Evolutionary conservation across 2,888 invertebrate species (phyloP), one percentile per base, ranked within the genome.

Genomic region (Drosophila greeni): DNA sequence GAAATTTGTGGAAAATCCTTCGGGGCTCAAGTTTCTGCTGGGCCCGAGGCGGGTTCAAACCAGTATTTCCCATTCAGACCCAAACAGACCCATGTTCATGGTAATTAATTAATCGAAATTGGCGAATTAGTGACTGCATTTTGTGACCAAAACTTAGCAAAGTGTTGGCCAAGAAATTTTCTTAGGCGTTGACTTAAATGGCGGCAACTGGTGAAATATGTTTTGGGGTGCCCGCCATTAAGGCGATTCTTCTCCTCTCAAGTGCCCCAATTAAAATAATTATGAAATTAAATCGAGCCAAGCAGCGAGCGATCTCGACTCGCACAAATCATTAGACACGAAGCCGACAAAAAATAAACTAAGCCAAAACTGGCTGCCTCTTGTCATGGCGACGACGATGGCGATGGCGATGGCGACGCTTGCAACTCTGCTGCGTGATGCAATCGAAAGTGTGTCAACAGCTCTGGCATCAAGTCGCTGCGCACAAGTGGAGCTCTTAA

Each of bases 401-500:
- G 52, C 43, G 43, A 39, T 40, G 52, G 53, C 45, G 37, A 57
- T 45, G 60, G 59, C 61, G 60, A 59, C 34, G 45, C 42, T 57
- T 31, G 66, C 66, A 61, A 66, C 66, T 57, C 60, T 39, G 60
- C 43, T 39, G 52, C 34, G 64, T 82, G 81, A 85, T 82, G 81
- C 85, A 82, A 82, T 76, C 82, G 65, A 82, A 85, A 73, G 79
- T 82, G 79, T 82, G 81, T 85, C 81, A 82, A 78, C 81, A 74
- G 74, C 84, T 73, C 74, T 43, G 61, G 72, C 67, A 47, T 49
- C 80, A 70, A 55, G 42, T 54, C 55, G 37, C 66, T 45, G 54
- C 43, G 45, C 65, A 43, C 66, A 71, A 66, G 72, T 52, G 61
- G 77, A 77, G 60, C 72, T 69, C 45, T 74, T 74, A 62, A 66